A percentile compares a stretch with the other conserved stretches of the same genome.
These are phyloP conservation scores for Chrysodeixis includens DNA, from an alignment of 2,888 invertebrate genomes.

Conservation along the genomic window DNA sequence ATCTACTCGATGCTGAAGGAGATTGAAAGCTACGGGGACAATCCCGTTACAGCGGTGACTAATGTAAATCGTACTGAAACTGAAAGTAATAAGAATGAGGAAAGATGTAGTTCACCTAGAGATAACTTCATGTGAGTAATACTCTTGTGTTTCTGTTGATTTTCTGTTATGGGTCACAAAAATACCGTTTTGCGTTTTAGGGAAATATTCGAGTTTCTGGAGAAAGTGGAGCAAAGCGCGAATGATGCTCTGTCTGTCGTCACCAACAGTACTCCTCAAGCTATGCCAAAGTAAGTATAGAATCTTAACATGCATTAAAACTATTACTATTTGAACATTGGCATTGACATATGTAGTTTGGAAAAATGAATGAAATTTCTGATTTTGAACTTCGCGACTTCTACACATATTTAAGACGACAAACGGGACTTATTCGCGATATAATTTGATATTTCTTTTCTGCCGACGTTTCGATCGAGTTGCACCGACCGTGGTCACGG, in stretches of 20 bases:
- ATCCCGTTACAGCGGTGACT: slow-evolving; percentile 72
- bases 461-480: too few relatives aligned
- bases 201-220: slow-evolving; percentile 91
- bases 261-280: slow-evolving; percentile 78
- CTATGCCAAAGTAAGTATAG: slow-evolving; percentile 79
- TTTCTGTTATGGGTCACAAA: background rate
- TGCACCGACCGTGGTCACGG: too few relatives aligned
- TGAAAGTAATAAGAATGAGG: slow-evolving; percentile 66
- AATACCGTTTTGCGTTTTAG: slow-evolving; percentile 75
- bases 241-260: slow-evolving; percentile 85
- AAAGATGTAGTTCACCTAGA: slow-evolving; percentile 71
- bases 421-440: too few relatives aligned
- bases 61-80: slow-evolving; percentile 59
- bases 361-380: too few relatives aligned
- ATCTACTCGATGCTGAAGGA: slow-evolving; percentile 87
- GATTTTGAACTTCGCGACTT: too few relatives aligned
- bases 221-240: slow-evolving; percentile 90
- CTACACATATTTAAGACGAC: too few relatives aligned
- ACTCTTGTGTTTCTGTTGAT: slow-evolving; percentile 33
- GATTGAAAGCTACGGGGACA: slow-evolving; percentile 84
- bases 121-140: slow-evolving; percentile 83
- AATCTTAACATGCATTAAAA: too few relatives aligned
- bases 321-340: too few relatives aligned
- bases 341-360: too few relatives aligned
- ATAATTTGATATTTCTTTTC: too few relatives aligned